phyloP scores from a whole-genome alignment of 2,797 vertebrate genomes.

The Amphiprion clarkii region DNA sequence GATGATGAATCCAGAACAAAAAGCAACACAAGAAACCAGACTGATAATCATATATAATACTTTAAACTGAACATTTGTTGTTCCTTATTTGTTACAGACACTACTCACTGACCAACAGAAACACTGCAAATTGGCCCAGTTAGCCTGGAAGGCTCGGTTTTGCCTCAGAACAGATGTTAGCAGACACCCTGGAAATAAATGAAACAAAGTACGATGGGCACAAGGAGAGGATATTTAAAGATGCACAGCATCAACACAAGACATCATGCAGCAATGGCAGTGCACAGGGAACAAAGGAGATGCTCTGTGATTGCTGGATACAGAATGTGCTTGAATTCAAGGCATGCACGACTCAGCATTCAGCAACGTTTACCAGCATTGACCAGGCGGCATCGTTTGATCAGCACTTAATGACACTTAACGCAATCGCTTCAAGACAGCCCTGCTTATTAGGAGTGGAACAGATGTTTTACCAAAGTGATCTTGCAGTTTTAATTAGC shows the following conservation, averaged over 20 bases:
- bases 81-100: neutral
- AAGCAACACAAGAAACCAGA: too few species aligned
- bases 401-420: conserved; percentile 84
- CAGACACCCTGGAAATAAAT: neutral
- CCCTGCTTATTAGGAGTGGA: conserved; percentile 78
- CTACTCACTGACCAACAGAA: neutral
- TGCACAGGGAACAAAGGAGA: neutral
- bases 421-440: conserved; percentile 76
- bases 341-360: conserved; percentile 50
- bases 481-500: conserved; percentile 83
- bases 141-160: neutral
- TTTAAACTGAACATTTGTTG: too few species aligned
- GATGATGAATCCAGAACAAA: too few species aligned
- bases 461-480: conserved; percentile 84
- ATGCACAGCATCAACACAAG: neutral
- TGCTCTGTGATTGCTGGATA: neutral
- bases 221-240: neutral
- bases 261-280: too few species aligned
- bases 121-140: neutral
- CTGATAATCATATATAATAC: neutral
- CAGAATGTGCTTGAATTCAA: conserved; percentile 46
- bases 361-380: conserved; percentile 67
- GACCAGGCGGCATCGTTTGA: conserved; percentile 77
- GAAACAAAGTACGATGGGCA: neutral
- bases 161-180: conserved; percentile 6